These are phyloP conservation scores for Sussaba pulchella DNA, from an alignment of 2,888 invertebrate genomes.

Conservation along the genomic window DNA sequence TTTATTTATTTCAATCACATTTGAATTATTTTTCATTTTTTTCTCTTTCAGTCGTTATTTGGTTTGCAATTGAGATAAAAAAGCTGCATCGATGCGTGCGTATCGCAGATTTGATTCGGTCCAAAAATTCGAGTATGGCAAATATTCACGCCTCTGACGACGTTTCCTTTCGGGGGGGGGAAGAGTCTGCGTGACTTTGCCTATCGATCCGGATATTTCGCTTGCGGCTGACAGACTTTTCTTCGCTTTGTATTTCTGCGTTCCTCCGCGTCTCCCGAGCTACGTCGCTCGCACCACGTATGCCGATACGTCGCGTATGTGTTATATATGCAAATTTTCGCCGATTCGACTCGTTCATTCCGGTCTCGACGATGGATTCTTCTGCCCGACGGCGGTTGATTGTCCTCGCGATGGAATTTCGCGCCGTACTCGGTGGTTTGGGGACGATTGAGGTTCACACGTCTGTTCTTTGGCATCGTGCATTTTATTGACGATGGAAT, in stretches of 20 bases:
- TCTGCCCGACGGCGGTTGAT: not conserved
- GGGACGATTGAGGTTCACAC: too few species aligned
- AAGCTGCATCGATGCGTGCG: not conserved
- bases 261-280: slow-evolving; percentile 12
- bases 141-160: slow-evolving; percentile 49
- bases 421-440: too few species aligned
- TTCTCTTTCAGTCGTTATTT: too few species aligned
- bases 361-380: not conserved
- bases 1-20: too few species aligned
- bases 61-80: not conserved
- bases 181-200: slow-evolving; percentile 59
- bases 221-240: slow-evolving; percentile 16
- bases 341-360: too few species aligned
- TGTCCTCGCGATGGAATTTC: not conserved
- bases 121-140: not conserved
- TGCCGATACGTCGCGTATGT: too few species aligned
- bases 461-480: too few species aligned
- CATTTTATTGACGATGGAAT: too few species aligned
- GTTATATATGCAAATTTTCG: slow-evolving; percentile 19
- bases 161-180: slow-evolving; percentile 27
- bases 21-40: too few species aligned
- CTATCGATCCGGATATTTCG: slow-evolving; percentile 53
- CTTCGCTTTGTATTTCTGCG: slow-evolving; percentile 31
- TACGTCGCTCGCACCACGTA: not conserved
- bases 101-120: not conserved